Percentiles rank a stretch among this genome's conserved stretches.
These are phyloP conservation scores for Onychorhynchus coronatus DNA, from an alignment of 2,113 vertebrate species.

Conservation along the genomic window DNA sequence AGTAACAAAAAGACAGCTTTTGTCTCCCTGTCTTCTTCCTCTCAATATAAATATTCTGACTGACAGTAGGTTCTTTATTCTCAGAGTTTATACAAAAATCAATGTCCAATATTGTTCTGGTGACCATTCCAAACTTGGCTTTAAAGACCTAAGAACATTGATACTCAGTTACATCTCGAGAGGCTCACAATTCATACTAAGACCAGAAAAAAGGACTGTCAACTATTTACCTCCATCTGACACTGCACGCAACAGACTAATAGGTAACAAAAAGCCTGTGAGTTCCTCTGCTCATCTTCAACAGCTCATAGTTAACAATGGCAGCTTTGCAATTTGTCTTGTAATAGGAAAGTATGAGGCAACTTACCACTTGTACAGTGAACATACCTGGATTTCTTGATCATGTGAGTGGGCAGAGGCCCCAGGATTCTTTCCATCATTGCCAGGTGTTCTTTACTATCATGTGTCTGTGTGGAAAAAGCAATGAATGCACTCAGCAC, in stretches of 20 bases:
- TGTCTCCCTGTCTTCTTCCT: neutral
- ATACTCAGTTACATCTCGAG: neutral
- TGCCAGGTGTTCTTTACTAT: conserved; percentile 95
- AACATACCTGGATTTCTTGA: conserved; percentile 89
- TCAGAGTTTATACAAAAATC: neutral
- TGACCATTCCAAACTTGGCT: neutral
- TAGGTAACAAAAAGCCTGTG: neutral
- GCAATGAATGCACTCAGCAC: neutral
- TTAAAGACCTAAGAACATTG: neutral
- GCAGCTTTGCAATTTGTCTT: neutral
- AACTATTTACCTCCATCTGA: neutral
- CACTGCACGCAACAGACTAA: neutral
- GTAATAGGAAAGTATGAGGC: neutral
- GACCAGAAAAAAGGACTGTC: neutral
- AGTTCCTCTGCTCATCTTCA: neutral
- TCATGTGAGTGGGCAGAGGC: conserved; percentile 87
- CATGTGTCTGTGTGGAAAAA: conserved; percentile 84
- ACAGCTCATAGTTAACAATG: neutral
- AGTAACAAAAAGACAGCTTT: neutral
- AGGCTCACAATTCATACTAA: neutral
- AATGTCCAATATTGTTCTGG: neutral
- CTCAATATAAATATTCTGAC: neutral
- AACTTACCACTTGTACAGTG: neutral
- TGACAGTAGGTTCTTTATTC: neutral
- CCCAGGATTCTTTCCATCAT: conserved; percentile 97